Base-by-base conservation (phyloP, 2,797 vertebrate genomes). In the Gymnothorax javanicus region DNA sequence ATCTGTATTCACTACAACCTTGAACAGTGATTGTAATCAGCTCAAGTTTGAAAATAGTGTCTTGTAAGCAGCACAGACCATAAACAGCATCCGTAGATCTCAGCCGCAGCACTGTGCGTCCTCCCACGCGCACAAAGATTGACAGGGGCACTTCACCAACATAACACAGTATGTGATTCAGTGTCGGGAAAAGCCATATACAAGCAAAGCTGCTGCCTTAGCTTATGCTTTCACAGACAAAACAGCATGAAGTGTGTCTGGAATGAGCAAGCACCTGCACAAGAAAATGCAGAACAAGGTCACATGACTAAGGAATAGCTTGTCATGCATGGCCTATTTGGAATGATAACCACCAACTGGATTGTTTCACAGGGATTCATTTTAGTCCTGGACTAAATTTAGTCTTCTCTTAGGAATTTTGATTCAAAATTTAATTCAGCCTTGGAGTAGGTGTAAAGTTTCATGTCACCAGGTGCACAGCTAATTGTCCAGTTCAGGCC, bases 91-190 rank as follows among this genome's bases (percentile, higher is more conserved):
- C 62, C 15, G 62, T 23, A 17, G 17, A 5, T 5, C 12, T 20
- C 23, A 2, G 77, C 52, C 77, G 20, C 8, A 52, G 33, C 52
- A 43, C 52, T 17, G 9, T 12, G 59, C 17, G 43, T n/a, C 11
- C 20, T 43, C 52, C 52, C 85, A 86, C 50, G 27, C 56, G n/a
- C 57, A 73, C 86, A 71, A 33, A 84, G 82, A 87, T 50, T 84
- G 86, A 87, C 52, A 71, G 43, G 1, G 23, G 52, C 50, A 50
- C 67, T 52, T 83, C 54, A 87, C 83, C 77, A 71, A 58, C 86
- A 84, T 84, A 77, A 84, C 50, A 71, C 69, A 87, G 27, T 23
- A 43, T 43, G 20, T 69, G 25, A 69, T 58, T 59, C 33, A 62
- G 64, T 54, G 3, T 17, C 15, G 9, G 15, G 67, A n/a, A n/a